These are phyloP conservation scores for Nannospalax galili DNA, from an alignment of 2,113 vertebrate species.

Conservation along the genomic window DNA sequence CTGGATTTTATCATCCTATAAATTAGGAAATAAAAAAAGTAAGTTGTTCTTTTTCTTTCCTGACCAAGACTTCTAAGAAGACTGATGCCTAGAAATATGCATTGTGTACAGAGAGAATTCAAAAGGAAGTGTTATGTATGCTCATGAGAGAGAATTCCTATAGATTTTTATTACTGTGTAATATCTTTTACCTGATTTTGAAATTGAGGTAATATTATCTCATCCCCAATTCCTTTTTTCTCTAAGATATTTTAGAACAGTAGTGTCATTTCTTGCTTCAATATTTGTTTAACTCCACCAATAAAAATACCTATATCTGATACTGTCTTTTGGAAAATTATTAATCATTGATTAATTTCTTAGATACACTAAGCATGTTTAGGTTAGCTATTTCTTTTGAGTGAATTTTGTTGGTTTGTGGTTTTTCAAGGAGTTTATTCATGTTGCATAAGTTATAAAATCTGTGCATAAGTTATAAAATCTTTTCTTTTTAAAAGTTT, in stretches of 20 bases:
- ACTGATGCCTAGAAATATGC: not conserved
- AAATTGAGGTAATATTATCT: not conserved
- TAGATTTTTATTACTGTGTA: not conserved
- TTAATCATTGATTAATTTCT: not conserved
- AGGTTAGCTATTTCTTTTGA: not conserved
- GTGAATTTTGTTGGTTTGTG: not conserved
- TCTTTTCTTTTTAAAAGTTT: too few relatives aligned
- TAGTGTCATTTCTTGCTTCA: not conserved
- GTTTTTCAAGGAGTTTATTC: not conserved
- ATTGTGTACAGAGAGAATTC: not conserved
- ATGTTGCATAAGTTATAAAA: not conserved
- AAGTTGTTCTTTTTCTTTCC: not conserved
- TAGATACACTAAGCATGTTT: not conserved
- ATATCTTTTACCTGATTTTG: not conserved
- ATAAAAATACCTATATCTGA: not conserved
- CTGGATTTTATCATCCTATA: not conserved
- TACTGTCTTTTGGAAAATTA: not conserved
- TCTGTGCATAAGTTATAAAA: too few relatives aligned
- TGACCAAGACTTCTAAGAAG: not conserved
- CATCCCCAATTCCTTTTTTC: not conserved
- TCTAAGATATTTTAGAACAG: not conserved
- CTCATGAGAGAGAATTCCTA: not conserved
- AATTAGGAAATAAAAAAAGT: not conserved
- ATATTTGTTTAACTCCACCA: not conserved
- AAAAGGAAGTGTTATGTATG: not conserved